These are phyloP conservation scores for Drosophila lacertosa DNA, from an alignment of 1,140 invertebrate species.

Conservation along the genomic window DNA sequence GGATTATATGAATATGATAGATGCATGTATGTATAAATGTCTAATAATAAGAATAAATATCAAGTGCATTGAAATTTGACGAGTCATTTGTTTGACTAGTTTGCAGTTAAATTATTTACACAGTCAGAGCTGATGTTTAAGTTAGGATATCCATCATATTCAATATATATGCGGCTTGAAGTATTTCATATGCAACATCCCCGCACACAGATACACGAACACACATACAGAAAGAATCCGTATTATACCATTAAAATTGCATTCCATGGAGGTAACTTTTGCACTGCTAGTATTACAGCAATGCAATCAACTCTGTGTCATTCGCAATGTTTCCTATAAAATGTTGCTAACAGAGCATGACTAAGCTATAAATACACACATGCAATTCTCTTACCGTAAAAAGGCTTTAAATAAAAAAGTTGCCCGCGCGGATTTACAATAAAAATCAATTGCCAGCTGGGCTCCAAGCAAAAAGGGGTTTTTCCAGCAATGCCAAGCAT, in stretches of 20 bases:
- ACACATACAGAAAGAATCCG: constrained; percentile 21
- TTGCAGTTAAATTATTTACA: background rate
- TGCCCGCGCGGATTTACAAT: constrained; percentile 41
- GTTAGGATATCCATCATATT: constrained; percentile 9
- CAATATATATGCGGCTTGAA: background rate
- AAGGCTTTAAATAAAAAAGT: constrained; percentile 32
- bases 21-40: too few species aligned
- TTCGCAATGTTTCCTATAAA: constrained; percentile 29
- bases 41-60: background rate
- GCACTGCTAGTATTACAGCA: constrained; percentile 24
- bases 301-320: constrained; percentile 48
- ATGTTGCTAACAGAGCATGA: constrained; percentile 52
- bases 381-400: constrained; percentile 17
- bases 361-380: constrained; percentile 47
- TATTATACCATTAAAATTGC: constrained; percentile 37
- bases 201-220: background rate
- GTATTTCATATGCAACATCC: background rate
- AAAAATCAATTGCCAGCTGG: constrained; percentile 70
- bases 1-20: too few species aligned
- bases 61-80: background rate
- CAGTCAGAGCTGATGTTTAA: background rate
- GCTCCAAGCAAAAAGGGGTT: constrained; percentile 34
- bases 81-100: background rate
- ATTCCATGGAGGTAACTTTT: constrained; percentile 5
- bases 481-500: constrained; percentile 70